Percentiles rank a stretch among this genome's conserved stretches.
phyloP scores from a whole-genome alignment of 2,113 vertebrate species.

The Propithecus coquereli region DNA sequence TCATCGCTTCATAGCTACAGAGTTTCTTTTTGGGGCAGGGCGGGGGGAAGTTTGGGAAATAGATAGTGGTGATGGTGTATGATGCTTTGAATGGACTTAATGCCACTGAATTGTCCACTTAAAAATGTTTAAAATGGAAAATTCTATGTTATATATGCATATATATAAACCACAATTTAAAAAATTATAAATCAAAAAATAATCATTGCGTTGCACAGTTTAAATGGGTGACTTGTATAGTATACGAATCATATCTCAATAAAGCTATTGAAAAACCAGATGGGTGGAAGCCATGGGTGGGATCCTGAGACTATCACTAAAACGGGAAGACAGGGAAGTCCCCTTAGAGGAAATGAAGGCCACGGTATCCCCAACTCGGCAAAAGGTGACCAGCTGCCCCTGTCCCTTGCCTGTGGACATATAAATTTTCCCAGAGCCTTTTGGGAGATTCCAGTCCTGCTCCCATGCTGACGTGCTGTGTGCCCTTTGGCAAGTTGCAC shows the following conservation, averaged over 20 bases:
- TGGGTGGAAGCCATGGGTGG: rapidly evolving
- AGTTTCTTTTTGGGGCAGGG: neutral
- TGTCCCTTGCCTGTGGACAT: too few species aligned
- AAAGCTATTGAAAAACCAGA: neutral
- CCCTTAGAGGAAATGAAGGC: neutral
- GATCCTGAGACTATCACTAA: too few species aligned
- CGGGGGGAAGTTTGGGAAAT: neutral
- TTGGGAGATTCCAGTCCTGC: neutral
- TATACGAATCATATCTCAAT: neutral
- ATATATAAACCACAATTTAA: neutral
- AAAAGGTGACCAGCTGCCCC: too few species aligned
- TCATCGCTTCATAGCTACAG: rapidly evolving
- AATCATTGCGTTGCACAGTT: neutral
- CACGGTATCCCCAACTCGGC: rapidly evolving
- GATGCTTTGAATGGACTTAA: neutral
- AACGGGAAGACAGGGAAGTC: neutral
- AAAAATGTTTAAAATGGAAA: neutral
- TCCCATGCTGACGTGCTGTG: neutral
- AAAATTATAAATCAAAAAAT: neutral
- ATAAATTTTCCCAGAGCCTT: neutral
- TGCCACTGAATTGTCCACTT: neutral
- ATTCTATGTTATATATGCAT: neutral
- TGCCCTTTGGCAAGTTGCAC: neutral
- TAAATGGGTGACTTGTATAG: neutral
- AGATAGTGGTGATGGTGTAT: neutral